A percentile compares a stretch with the other conserved stretches of the same genome.
Conservation (phyloP, 2,113 vertebrate species). For the Hyperopisus bebe region DNA sequence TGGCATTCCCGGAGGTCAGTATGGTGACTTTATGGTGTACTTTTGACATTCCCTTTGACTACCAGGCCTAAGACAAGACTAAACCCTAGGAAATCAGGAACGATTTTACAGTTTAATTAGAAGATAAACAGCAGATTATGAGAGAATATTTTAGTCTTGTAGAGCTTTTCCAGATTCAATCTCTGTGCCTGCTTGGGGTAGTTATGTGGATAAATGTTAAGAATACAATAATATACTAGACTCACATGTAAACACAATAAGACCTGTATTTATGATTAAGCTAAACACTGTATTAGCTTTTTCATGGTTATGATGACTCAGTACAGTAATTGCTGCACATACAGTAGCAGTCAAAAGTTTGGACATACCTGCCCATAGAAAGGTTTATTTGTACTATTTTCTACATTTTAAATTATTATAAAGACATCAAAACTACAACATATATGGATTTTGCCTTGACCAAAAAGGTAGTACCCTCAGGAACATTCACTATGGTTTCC, state of each 20-base stretch:
- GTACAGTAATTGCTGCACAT: background rate
- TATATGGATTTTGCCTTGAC: background rate
- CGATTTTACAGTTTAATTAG: background rate
- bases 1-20: slow-evolving; percentile 32
- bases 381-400: background rate
- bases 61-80: slow-evolving; percentile 27
- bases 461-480: too few species aligned
- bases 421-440: background rate
- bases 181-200: background rate
- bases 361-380: background rate
- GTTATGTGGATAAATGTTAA: background rate
- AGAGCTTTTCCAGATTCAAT: background rate
- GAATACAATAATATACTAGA: background rate
- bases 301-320: background rate
- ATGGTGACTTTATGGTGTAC: slow-evolving; percentile 27
- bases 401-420: background rate
- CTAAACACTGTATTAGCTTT: background rate
- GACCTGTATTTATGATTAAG: background rate
- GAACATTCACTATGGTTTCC: too few species aligned
- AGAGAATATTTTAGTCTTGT: background rate
- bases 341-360: background rate
- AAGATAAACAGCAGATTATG: background rate
- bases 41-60: slow-evolving; percentile 37
- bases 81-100: slow-evolving; percentile 21
- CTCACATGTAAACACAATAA: background rate